These are phyloP conservation scores for Numida meleagris DNA, from an alignment of 2,113 vertebrate genomes.

Conservation along the genomic window DNA sequence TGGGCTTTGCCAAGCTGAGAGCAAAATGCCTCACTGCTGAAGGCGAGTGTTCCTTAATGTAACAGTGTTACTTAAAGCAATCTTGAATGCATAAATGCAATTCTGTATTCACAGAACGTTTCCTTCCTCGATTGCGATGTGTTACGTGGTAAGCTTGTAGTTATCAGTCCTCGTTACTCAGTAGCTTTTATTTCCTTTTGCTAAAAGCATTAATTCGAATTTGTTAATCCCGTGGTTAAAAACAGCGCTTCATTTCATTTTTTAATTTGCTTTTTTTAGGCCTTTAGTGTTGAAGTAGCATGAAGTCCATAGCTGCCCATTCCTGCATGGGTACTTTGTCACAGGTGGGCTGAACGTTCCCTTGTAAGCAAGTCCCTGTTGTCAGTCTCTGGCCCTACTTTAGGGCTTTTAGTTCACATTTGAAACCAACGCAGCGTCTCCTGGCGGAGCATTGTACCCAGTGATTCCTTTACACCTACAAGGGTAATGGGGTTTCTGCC, in stretches of 20 bases:
- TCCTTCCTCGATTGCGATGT: accelerated
- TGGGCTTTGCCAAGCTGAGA: not conserved
- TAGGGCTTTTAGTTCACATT: accelerated
- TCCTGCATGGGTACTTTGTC: not conserved
- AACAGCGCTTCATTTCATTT: not conserved
- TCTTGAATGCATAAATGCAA: accelerated
- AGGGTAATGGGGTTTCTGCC: accelerated
- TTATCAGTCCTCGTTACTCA: accelerated
- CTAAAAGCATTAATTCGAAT: accelerated
- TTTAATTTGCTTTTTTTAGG: too few relatives aligned
- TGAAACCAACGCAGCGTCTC: accelerated
- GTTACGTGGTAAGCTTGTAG: accelerated
- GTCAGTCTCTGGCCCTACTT: not conserved
- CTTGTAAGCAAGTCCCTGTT: not conserved
- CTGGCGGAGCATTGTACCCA: accelerated
- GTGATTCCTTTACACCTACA: accelerated
- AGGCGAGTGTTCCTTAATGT: not conserved
- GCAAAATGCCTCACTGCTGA: not conserved
- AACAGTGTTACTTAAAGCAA: accelerated
- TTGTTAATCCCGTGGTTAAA: accelerated
- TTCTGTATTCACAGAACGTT: accelerated
- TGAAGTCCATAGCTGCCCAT: not conserved
- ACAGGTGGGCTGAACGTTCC: accelerated
- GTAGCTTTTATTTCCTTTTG: accelerated
- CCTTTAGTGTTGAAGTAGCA: not conserved